Evolutionary conservation across 2,888 invertebrate genomes (phyloP).

Genomic region (Plemyria rubiginata): DNA sequence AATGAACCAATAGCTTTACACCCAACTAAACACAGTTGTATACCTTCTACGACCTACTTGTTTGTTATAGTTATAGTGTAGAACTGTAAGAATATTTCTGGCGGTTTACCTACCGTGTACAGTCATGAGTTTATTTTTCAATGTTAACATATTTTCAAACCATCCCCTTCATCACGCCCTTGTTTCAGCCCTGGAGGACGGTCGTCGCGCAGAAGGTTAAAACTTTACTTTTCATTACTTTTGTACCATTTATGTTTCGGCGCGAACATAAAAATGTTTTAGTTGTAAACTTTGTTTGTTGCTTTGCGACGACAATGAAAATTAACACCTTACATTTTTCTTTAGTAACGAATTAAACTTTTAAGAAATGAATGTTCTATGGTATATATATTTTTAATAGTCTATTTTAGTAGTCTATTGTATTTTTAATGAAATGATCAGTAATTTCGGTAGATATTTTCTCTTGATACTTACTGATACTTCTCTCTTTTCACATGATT

Average conservation of each 20-base stretch:
- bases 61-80: no score
- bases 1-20: no score
- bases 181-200: constrained; percentile 3
- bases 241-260: constrained; percentile 36
- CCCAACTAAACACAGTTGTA: no score
- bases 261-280: constrained; percentile 37
- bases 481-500: no score
- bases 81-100: no score
- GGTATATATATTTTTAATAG: no score
- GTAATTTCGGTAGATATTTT: constrained; percentile 8
- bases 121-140: no score
- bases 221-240: constrained; percentile 42
- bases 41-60: no score
- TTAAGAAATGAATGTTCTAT: constrained; percentile 17
- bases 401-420: no score
- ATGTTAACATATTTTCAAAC: no score
- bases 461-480: neutral
- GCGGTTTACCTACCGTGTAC: no score
- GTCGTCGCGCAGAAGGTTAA: constrained; percentile 37
- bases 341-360: constrained; percentile 6
- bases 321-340: constrained; percentile 2
- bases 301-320: constrained; percentile 21
- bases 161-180: neutral
- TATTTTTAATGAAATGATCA: no score
- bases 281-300: constrained; percentile 33